Conservation (phyloP, 1,140 invertebrate genomes). For the Cheumatopsyche charites region DNA sequence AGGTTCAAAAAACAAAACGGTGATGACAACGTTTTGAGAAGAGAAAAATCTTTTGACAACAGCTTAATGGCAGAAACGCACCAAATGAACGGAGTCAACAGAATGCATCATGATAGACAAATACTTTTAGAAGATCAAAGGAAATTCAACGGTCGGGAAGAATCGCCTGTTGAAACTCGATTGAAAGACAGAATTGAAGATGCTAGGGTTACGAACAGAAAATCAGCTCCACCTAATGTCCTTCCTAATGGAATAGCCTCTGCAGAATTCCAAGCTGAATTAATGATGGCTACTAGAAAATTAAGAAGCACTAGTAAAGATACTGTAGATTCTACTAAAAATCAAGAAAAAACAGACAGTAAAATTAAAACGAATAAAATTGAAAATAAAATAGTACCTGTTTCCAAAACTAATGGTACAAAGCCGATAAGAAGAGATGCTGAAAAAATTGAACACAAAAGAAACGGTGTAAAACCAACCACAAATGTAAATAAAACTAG, state of each 20-base stretch:
- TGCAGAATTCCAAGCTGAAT: conserved; percentile 71
- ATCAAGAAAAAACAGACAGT: background rate
- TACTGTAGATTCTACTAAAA: conserved; percentile 20
- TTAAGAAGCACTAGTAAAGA: conserved; percentile 56
- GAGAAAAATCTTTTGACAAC: conserved; percentile 62
- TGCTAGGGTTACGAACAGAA: conserved; percentile 50
- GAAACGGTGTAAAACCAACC: conserved; percentile 36
- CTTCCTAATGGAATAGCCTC: conserved; percentile 66
- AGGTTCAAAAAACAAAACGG: conserved; percentile 57
- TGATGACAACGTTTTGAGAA: conserved; percentile 53
- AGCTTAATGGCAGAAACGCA: conserved; percentile 53
- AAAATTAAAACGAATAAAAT: conserved; percentile 32
- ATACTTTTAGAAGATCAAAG: conserved; percentile 53
- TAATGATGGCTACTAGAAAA: conserved; percentile 69
- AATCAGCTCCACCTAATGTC: conserved; percentile 63
- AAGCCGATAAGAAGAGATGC: conserved; percentile 23
- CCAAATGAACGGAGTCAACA: conserved; percentile 51
- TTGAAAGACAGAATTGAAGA: conserved; percentile 41
- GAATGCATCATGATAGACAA: conserved; percentile 55
- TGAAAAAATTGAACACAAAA: conserved; percentile 19
- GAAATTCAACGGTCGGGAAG: conserved; percentile 42
- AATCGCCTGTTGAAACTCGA: conserved; percentile 38
- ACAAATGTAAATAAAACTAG: conserved; percentile 37
- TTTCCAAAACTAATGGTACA: conserved; percentile 5
- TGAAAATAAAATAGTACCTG: conserved; percentile 14